Evolutionary conservation across 2,113 vertebrate genomes (phyloP), one percentile per base, ranked within the genome.

Genomic region (Sciurus niger): DNA sequence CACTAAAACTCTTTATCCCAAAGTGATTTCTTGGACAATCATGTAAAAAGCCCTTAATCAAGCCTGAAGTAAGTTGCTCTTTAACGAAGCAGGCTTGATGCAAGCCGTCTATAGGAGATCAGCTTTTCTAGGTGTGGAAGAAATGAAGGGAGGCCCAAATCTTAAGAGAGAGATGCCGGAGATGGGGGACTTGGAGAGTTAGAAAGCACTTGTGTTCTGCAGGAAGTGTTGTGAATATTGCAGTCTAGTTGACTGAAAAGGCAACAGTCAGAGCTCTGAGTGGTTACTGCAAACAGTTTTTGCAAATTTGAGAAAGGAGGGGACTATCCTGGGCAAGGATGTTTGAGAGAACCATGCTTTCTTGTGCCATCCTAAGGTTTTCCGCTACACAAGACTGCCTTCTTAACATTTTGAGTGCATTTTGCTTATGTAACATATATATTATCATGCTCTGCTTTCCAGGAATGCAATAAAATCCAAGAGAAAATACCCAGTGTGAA

Each of bases 11-110:
- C 25, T 92, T 87, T 94, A 53, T 4, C 78, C 43, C 6, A 84
- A 51, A 63, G n/a, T 87, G 8, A 84, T 90, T 90, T 92, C n/a
- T 58, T 84, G 90, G 55, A 76, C 65, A 89, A 84, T 84, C 65
- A 94, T 72, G 90, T 90, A 20, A 43, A 72, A 94, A 83, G 0
- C 12, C 37, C 10, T 92, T 34, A n/a, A 13, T 22, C 48, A 80
- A 8, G 11, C 78, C 25, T 82, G 22, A 73, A 90, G 10, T 68
- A 51, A 90, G 34, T 9, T 68, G 18, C 20, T 88, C 9, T 84
- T 53, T 84, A 46, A 85, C n/a, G 70, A 37, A 78, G 11, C 63
- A 58, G 9, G 4, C 22, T 65, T 93, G 20, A 65, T 55, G 12
- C 30, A 79, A 20, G 20, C 17, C 22, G 73, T 13, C 17, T 84